Base-by-base conservation (phyloP, 2,888 invertebrate species). In the Lypha dubia region DNA sequence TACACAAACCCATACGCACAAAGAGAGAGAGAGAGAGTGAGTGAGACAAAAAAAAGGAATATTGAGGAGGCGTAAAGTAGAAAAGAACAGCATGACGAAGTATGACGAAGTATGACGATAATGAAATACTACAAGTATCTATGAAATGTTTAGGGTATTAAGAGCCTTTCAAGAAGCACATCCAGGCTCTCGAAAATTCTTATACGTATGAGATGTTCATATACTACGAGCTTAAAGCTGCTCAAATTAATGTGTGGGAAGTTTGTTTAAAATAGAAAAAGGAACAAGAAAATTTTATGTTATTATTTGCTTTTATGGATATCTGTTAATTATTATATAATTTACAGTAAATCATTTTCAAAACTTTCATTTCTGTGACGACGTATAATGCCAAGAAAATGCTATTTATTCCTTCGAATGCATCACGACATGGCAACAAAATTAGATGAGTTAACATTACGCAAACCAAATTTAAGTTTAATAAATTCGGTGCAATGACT, bases 101-200 rank as follows among this genome's bases (percentile, higher is more conserved):
- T 22, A 22, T 65, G 15, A 17, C 28, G 15, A 35, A 58, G 67
- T 17, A 58, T 35, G 49, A 73, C 11, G 49, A 24, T 68, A 49
- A 60, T 28, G 35, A 24, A 65, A 68, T 49, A 60, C 24, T 3
- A 46, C 17, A 35, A 38, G 35, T 13, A 63, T n/a, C n/a, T n/a
- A n/a, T 56, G 15, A 71, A n/a, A 63, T 71, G n/a, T 56, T 63
- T 60, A 53, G 24, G 46, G 35, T n/a, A 73, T 82, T 67, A 82
- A 73, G 60, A 62, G 73, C 53, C 28, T 62, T 60, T n/a, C 38
- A 67, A 81, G 24, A 75, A 56, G 70, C 35, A 35, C 9, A 4
- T 49, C 41, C 70, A 51, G 53, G n/a, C 62, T 63, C 44, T 70
- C 60, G 5, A 60, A 70, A 49, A 60, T 51, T 28, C 22, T 51